A percentile compares a stretch with the other conserved stretches of the same genome.
Conservation (phyloP, 2,113 vertebrate genomes). For the Sorex fumeus region DNA sequence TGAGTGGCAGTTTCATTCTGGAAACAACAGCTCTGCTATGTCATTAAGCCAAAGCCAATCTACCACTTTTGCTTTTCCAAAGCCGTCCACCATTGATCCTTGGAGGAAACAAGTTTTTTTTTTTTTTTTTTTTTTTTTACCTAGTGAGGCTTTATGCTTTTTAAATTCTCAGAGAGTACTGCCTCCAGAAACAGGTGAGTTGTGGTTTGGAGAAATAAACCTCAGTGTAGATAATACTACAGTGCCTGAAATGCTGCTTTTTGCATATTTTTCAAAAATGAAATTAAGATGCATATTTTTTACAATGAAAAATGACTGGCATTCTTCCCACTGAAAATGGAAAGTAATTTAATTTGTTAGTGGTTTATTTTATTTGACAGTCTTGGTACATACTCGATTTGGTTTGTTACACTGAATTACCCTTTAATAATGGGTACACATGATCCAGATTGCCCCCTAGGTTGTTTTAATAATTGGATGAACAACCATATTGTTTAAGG, state of each 20-base stretch:
- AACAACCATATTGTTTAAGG: constrained; percentile 69
- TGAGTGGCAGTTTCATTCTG: constrained; percentile 54
- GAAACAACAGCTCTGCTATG: constrained; percentile 46
- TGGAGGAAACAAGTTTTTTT: constrained; percentile 48
- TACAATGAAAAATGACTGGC: constrained; percentile 86
- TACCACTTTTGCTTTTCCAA: constrained; percentile 64
- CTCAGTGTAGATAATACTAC: not conserved
- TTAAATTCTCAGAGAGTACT: constrained; percentile 64
- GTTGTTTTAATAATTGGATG: constrained; percentile 78
- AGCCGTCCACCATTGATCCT: constrained; percentile 51
- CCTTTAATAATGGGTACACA: constrained; percentile 84
- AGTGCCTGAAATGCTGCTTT: constrained; percentile 34
- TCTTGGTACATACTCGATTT: constrained; percentile 86
- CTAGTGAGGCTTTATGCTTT: constrained; percentile 68
- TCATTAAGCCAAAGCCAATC: not conserved
- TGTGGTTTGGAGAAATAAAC: not conserved
- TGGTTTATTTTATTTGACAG: constrained; percentile 90
- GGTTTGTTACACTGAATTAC: constrained; percentile 90
- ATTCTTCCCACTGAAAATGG: constrained; percentile 83
- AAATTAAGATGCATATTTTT: constrained; percentile 84
- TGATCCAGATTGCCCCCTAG: constrained; percentile 81
- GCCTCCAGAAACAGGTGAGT: not conserved
- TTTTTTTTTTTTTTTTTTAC: constrained; percentile 41
- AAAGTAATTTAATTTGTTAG: constrained; percentile 89
- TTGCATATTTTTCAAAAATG: constrained; percentile 31